Percentiles rank a stretch among this genome's conserved stretches.
These are phyloP conservation scores for Nasonia vitripennis DNA, from an alignment of 1,140 invertebrate genomes.

Conservation along the genomic window DNA sequence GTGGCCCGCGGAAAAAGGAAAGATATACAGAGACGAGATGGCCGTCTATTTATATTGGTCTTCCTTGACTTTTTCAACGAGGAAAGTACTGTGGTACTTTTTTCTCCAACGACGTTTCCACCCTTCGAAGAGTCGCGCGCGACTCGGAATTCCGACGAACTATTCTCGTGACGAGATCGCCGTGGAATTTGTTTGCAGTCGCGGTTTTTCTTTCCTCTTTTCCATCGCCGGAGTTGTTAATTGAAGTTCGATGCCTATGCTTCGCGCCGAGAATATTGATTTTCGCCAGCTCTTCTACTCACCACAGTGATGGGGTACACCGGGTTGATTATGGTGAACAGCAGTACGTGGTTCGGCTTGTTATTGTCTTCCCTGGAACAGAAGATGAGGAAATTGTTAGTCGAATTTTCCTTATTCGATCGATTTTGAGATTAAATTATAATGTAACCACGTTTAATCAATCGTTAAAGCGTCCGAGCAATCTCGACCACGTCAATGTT, in stretches of 20 bases:
- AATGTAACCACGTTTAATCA: too few species aligned
- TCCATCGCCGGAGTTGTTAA: background rate
- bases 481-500: too few species aligned
- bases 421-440: too few species aligned
- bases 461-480: too few species aligned
- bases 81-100: background rate
- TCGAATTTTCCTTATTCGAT: too few species aligned
- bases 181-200: background rate
- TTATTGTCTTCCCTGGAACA: slow-evolving; percentile 74
- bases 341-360: slow-evolving; percentile 92
- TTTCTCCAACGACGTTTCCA: background rate
- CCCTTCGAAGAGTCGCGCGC: background rate
- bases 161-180: background rate
- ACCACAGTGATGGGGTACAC: slow-evolving; percentile 99
- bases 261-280: background rate
- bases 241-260: background rate
- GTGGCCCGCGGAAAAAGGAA: background rate
- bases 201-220: too few species aligned
- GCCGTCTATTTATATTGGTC: background rate
- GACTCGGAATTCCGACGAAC: background rate
- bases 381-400: background rate
- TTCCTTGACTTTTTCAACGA: background rate
- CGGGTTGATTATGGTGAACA: slow-evolving; percentile 97
- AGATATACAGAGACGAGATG: background rate
- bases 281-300: slow-evolving; percentile 76